Evolutionary conservation across 2,797 vertebrate species (phyloP), one percentile per base, ranked within the genome.

Genomic region (Anabas testudineus): DNA sequence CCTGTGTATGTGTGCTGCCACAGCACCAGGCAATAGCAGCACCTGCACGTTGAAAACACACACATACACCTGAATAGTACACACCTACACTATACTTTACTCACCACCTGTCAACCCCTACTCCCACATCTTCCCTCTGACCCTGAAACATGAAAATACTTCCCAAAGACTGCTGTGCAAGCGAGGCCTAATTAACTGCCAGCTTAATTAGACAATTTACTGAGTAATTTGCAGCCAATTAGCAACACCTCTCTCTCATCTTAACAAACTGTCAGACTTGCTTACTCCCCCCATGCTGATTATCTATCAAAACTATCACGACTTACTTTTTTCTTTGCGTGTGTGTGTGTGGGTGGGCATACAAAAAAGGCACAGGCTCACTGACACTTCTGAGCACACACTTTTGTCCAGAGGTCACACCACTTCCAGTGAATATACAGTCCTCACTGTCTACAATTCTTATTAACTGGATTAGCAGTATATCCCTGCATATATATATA

Each of bases 141-240:
- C 60, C 70, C 41, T 47, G 48, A 72, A 70, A 67, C 55, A 58
- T 49, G 18, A 70, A 61, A 77, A 90, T 95, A 95, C 77, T 94
- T 96, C 94, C 91, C 93, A 92, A 94, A 95, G 95, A 96, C 94
- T 95, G 95, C 95, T 96, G 96, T 95, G 95, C 95, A 80, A 96
- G 96, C 93, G 84, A 92, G 94, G 94, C 93, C 95, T 97, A 97
- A 98, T 97, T 97, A 97, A 96, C 96, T 94, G 94, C 95, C 93
- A 94, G 93, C 95, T 95, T 98, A 97, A 97, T 98, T 97, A 97
- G 95, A 97, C 95, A 96, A 96, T 97, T 97, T 95, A 97, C 94
- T 95, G 95, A 96, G 95, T 97, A 97, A 98, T 98, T 98, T 97
- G 95, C 92, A 95, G 94, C 94, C 95, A 97, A 97, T 97, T 97